Evolutionary conservation across 2,797 vertebrate genomes (phyloP), one percentile per base, ranked within the genome.

Genomic region (Sibirionetta formosa): DNA sequence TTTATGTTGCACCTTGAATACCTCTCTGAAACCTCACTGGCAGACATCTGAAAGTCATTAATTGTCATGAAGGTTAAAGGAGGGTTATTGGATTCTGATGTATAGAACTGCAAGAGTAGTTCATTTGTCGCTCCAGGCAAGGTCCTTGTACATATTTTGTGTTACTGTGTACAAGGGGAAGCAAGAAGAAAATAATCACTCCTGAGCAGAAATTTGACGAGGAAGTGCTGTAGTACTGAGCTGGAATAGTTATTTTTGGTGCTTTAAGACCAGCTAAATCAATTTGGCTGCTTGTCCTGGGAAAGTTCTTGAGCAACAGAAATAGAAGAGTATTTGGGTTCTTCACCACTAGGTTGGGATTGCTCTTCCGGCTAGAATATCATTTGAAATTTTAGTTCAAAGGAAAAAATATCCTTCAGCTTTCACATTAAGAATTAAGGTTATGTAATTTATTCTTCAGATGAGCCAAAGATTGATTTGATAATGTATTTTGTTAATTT

Each of bases 361-460:
- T 96, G 85, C 53, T 75, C 40, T 64, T 91, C 48, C 66, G 58
- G 78, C 58, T 86, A 7, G n/a, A 82, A 42, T 77, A 72, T 7
- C 36, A 64, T 77, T 79, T 94, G 75, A 72, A 78, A 86, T 73
- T 92, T 88, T 82, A 86, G 79, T 90, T 76, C 83, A 84, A 77
- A 84, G 26, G 38, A 81, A 93, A 77, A 76, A 27, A 70, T 16
- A n/a, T 33, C 40, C 19, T 72, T 92, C 54, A 29, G 0, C 51
- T 60, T 90, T 85, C 69, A 75, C 50, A 64, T 83, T 31, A 38
- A 54, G 72, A 77, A 82, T 88, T 91, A 87, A 42, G 0, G 0
- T 95, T 90, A 94, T 12, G 16, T 70, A 94, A 94, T 85, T 85
- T 0, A 0, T 82, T 92, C 13, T 68, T 73, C 29, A 18, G 2